These are phyloP conservation scores for Metalampra italica DNA, from an alignment of 2,888 invertebrate genomes.

Conservation along the genomic window DNA sequence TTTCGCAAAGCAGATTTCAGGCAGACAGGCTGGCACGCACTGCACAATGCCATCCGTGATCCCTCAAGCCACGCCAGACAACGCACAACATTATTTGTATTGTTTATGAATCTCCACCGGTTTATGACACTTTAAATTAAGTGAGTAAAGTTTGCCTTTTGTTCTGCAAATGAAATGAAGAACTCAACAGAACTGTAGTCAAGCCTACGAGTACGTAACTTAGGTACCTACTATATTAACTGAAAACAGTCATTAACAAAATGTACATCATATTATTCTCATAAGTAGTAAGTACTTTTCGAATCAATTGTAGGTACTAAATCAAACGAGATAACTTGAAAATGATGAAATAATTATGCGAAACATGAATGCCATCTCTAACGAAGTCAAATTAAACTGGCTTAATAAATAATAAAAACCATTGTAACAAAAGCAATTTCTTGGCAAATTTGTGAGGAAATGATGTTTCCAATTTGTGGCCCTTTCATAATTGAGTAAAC, in stretches of 20 bases:
- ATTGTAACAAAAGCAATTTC: conserved; percentile 18
- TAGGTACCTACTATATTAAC: neutral
- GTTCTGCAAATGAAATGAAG: conserved; percentile 20
- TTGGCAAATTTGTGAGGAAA: conserved; percentile 21
- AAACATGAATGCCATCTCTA: neutral
- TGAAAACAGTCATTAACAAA: neutral
- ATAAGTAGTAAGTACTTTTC: too few relatives aligned
- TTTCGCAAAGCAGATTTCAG: conserved; percentile 66
- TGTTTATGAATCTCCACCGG: conserved; percentile 58
- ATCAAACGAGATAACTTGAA: too few relatives aligned
- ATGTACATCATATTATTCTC: neutral
- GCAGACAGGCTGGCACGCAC: conserved; percentile 38
- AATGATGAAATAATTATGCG: neutral
- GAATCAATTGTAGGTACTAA: too few relatives aligned
- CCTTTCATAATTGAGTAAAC: conserved; percentile 33
- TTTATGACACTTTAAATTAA: conserved; percentile 62
- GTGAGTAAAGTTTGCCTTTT: conserved; percentile 44
- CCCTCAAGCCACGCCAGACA: conserved; percentile 35
- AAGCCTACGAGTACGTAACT: neutral
- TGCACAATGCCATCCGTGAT: conserved; percentile 54
- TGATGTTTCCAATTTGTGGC: conserved; percentile 32
- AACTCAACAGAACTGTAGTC: conserved; percentile 1
- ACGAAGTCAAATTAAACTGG: conserved; percentile 7
- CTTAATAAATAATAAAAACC: conserved; percentile 13
- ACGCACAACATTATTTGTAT: conserved; percentile 59